Percentiles rank a stretch among this genome's conserved stretches.
Evolutionary conservation across 2,113 vertebrate species (phyloP).

Genomic region (Hoplias malabaricus): DNA sequence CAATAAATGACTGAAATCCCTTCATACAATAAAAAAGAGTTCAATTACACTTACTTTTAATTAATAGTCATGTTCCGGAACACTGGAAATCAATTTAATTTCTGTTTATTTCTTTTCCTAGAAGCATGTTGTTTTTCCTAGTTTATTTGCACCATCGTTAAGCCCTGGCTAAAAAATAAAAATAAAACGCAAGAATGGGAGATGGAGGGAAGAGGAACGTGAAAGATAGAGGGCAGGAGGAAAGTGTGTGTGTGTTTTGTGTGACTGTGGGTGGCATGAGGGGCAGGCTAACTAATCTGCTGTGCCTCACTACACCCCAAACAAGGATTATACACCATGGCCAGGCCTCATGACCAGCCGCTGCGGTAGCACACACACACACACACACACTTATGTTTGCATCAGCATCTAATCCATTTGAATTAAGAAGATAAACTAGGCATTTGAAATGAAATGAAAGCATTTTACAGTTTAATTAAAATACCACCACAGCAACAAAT

Average conservation of each 20-base stretch:
- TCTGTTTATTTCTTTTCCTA: constrained; percentile 42
- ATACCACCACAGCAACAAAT: constrained; percentile 12
- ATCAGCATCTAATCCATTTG: constrained; percentile 43
- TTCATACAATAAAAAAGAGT: constrained; percentile 25
- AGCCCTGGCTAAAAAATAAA: constrained; percentile 23
- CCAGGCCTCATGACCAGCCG: constrained; percentile 85
- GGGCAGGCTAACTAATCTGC: constrained; percentile 89
- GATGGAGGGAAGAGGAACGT: constrained; percentile 2
- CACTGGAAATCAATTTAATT: constrained; percentile 37
- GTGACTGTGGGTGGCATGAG: constrained; percentile 76
- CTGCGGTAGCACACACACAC: constrained; percentile 39
- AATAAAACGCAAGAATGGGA: constrained; percentile 14
- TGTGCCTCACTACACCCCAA: constrained; percentile 88
- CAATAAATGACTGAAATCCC: constrained; percentile 33
- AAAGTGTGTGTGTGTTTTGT: constrained; percentile 32
- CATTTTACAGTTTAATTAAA: constrained; percentile 21
- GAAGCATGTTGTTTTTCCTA: constrained; percentile 31
- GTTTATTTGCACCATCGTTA: constrained; percentile 30
- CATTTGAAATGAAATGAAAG: constrained; percentile 27
- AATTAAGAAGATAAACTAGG: constrained; percentile 32
- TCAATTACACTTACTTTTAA: constrained; percentile 37
- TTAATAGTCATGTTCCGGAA: constrained; percentile 45
- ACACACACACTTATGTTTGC: constrained; percentile 32
- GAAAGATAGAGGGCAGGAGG: not conserved
- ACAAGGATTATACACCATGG: constrained; percentile 89